A percentile compares a stretch with the other conserved stretches of the same genome.
These are phyloP conservation scores for Cephus nigrinus DNA, from an alignment of 2,888 invertebrate genomes.

Conservation along the genomic window DNA sequence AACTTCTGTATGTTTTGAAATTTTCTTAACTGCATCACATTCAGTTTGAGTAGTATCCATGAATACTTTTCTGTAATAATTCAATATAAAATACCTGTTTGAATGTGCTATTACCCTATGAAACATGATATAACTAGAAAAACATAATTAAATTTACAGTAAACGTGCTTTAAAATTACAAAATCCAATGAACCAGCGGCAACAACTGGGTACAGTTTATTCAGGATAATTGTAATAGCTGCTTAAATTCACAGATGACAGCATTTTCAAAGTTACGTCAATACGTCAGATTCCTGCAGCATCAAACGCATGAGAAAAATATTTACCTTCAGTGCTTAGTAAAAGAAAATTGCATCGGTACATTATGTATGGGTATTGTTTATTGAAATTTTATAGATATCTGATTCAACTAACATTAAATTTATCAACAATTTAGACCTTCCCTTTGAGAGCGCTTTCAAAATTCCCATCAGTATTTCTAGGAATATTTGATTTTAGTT, in stretches of 20 bases:
- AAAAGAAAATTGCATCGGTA: too few relatives aligned
- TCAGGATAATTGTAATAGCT: neutral
- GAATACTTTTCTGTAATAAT: neutral
- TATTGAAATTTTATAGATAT: too few relatives aligned
- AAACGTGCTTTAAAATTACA: neutral
- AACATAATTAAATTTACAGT: neutral
- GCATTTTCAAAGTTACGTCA: neutral
- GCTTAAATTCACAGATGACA: neutral
- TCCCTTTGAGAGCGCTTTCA: too few relatives aligned
- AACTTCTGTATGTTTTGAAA: slow-evolving; percentile 39
- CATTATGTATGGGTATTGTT: too few relatives aligned
- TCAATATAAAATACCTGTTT: neutral
- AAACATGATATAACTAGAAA: neutral
- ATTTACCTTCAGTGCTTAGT: neutral
- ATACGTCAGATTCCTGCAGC: neutral
- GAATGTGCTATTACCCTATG: neutral
- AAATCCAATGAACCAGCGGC: neutral
- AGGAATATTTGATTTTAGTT: too few relatives aligned
- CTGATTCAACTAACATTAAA: too few relatives aligned
- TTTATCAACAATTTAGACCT: too few relatives aligned
- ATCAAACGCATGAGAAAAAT: neutral
- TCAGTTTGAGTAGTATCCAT: neutral
- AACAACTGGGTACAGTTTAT: neutral
- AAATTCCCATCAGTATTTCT: too few relatives aligned
- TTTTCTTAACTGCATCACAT: neutral